A percentile compares a stretch with the other conserved stretches of the same genome.
phyloP scores from a whole-genome alignment of 2,113 vertebrate genomes.

The Amazona vittata region DNA sequence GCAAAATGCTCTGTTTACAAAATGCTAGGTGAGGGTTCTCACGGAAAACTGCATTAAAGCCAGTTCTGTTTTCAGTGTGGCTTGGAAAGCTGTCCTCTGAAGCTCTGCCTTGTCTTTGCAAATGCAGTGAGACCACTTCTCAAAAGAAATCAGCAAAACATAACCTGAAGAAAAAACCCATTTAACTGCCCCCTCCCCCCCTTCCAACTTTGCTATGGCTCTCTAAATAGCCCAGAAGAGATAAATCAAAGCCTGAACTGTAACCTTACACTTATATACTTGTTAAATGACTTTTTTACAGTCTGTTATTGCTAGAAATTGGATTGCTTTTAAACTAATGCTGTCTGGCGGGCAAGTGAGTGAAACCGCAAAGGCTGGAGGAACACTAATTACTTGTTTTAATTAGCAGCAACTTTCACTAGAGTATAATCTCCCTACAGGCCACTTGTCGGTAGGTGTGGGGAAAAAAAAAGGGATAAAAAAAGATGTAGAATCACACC shows the following conservation, averaged over 20 bases:
- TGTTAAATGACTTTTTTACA: slow-evolving; percentile 84
- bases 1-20: slow-evolving; percentile 72
- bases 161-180: not conserved
- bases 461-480: not conserved
- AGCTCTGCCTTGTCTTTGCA: not conserved
- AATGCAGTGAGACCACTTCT: not conserved
- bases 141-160: not conserved
- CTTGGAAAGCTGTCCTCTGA: slow-evolving; percentile 40
- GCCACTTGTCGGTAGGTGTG: slow-evolving; percentile 82
- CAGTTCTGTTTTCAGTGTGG: slow-evolving; percentile 54
- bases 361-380: slow-evolving; percentile 87
- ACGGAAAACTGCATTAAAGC: slow-evolving; percentile 56
- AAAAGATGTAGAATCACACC: slow-evolving; percentile 85
- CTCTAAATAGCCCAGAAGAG: slow-evolving; percentile 69
- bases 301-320: slow-evolving; percentile 84
- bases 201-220: slow-evolving; percentile 39
- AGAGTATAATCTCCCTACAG: slow-evolving; percentile 90
- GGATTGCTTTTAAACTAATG: slow-evolving; percentile 85
- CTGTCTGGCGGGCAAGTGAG: slow-evolving; percentile 85
- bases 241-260: slow-evolving; percentile 80
- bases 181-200: not conserved
- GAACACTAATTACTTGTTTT: slow-evolving; percentile 96
- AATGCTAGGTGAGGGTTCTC: slow-evolving; percentile 57
- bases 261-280: slow-evolving; percentile 81
- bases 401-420: slow-evolving; percentile 96